Evolutionary conservation across 2,113 vertebrate species (phyloP), one percentile per base, ranked within the genome.

Genomic region (Sardina pilchardus): DNA sequence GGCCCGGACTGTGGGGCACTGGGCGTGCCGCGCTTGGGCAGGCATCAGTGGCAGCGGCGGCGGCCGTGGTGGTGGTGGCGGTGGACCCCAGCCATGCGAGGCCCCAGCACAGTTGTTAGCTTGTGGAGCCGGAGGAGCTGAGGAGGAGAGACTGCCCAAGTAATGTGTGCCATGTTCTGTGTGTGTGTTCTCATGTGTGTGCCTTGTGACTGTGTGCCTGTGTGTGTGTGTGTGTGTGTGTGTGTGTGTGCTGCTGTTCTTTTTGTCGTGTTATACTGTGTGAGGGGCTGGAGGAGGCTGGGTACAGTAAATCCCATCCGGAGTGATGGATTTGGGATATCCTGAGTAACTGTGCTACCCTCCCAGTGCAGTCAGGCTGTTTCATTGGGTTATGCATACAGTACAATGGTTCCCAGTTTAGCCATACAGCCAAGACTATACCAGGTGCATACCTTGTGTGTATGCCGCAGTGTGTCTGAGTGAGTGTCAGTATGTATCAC

Each of bases 161-260:
- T 59, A 21, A 0, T 59, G 19, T 59, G 53, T 59, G 53, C 50
- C 19, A 59, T 24, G 53, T 24, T 67, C n/a, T 67, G n/a, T 67
- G 26, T 67, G n/a, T 67, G 63, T 67, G 0, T 67, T 0, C 30
- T n/a, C 30, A n/a, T 67, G 63, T 30, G 26, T 30, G 63, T 67
- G 7, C n/a, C n/a, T n/a, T n/a, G n/a, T n/a, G n/a, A n/a, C n/a
- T n/a, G n/a, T n/a, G n/a, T n/a, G n/a, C n/a, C n/a, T 30, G n/a
- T 30, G n/a, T 67, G 63, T 67, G 63, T 67, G 34, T 75, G 30
- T 36, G 71, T 75, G 71, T 34, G 26, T 78, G 71, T 78, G 71
- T 75, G 9, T 75, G 30, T 71, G 67, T 75, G 26, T 75, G 67
- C 34, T 9, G 4, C 2, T 67, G 63, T 59, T 59, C 9, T 59